Percentiles rank a stretch among this genome's conserved stretches.
These are phyloP conservation scores for Apostichopus leukothele DNA, from an alignment of 53 echinoderm and acorn worm species.

Conservation along the genomic window DNA sequence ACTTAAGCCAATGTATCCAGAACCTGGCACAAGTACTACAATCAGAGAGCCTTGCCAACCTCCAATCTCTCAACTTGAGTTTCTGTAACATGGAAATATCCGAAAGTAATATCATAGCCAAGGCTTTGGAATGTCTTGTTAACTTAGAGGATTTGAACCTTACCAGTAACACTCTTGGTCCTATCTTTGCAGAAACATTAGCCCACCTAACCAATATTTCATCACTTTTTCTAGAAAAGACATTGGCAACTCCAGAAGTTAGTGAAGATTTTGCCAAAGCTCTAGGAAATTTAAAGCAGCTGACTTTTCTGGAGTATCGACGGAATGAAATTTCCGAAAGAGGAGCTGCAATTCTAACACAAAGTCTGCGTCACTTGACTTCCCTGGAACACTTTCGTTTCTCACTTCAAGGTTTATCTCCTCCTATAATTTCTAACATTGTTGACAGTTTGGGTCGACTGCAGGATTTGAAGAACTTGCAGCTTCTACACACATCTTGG, in stretches of 20 bases:
- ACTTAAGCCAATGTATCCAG: neutral
- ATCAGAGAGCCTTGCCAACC: neutral
- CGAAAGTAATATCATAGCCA: conserved; percentile 1
- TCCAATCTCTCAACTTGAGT: conserved; percentile 8
- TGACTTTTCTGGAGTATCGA: conserved; percentile 20
- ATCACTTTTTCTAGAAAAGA: conserved; percentile 28
- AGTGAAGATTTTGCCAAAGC: conserved; percentile 6
- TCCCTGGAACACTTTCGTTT: conserved; percentile 4
- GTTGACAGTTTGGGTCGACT: neutral
- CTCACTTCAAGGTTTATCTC: neutral
- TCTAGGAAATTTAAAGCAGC: neutral
- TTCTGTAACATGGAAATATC: neutral
- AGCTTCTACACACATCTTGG: conserved; percentile 12
- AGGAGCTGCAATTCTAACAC: neutral
- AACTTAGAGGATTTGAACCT: conserved; percentile 26
- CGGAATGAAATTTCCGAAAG: conserved; percentile 1
- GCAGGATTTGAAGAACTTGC: neutral
- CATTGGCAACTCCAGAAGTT: neutral
- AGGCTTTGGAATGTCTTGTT: neutral
- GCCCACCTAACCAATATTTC: neutral
- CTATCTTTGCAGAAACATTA: neutral
- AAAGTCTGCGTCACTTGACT: neutral
- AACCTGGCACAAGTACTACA: neutral
- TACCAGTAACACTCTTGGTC: conserved; percentile 22
- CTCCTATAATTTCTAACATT: neutral